phyloP scores from a whole-genome alignment of 2,797 vertebrate genomes.

The Bucorvus abyssinicus region DNA sequence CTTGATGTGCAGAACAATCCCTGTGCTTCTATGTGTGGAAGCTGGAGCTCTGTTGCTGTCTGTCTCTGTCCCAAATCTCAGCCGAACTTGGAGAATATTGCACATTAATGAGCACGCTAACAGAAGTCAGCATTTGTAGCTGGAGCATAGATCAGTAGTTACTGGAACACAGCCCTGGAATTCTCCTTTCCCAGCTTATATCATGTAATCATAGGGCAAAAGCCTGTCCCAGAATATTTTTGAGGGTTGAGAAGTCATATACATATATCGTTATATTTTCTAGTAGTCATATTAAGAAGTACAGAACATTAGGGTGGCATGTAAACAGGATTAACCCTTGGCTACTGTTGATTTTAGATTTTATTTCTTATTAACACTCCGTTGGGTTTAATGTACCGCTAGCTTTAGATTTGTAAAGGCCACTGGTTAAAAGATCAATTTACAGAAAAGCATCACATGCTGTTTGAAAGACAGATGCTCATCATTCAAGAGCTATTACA shows the following conservation, averaged over 20 bases:
- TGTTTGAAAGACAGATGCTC: not conserved
- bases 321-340: not conserved
- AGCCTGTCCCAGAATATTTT: not conserved
- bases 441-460: not conserved
- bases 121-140: not conserved
- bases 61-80: not conserved
- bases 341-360: not conserved
- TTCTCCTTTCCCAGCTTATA: not conserved
- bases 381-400: not conserved
- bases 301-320: not conserved
- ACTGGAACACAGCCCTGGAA: not conserved
- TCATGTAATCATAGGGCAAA: not conserved
- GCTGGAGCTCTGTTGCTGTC: not conserved
- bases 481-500: not conserved
- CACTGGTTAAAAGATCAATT: not conserved
- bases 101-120: not conserved
- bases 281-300: not conserved
- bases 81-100: not conserved
- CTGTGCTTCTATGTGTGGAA: not conserved
- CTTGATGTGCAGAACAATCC: not conserved
- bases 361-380: not conserved
- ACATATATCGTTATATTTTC: not conserved
- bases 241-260: not conserved
- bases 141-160: not conserved
- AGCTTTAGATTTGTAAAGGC: not conserved